Base-by-base conservation (phyloP, 2,113 vertebrate species). In the Prionailurus viverrinus region DNA sequence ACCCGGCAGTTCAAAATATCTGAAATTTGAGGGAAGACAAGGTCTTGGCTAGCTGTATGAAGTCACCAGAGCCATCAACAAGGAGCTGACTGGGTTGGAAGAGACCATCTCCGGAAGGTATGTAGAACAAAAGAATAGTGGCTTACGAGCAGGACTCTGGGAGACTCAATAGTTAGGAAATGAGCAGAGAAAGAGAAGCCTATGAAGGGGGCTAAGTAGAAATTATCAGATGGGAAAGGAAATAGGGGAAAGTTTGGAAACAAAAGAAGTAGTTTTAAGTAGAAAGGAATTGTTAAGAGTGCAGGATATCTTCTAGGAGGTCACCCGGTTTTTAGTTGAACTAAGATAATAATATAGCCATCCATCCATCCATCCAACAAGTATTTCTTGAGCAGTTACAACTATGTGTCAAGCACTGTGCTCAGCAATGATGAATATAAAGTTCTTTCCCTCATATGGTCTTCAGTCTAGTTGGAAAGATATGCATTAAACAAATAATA, bases 261-360 rank as follows among this genome's bases (percentile, higher is more conserved):
- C 53, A 23, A 69, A 21, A 36, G 19, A 19, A 41, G 1, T 16
- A 78, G 14, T 69, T 94, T 71, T 63, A 80, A 66, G 41, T 89
- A 78, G 7, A 29, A 76, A 80, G 45, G 84, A n/a, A 84, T 18
- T 74, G 11, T 76, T 76, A 90, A 96, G 18, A 39, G 69, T 90
- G 18, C 39, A 73, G 53, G 36, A n/a, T 69, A 78, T 61, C 7
- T 69, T 84, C 48, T 55, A 74, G 51, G 16, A 94, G 4, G 33
- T 89, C 58, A 81, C 14, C 58, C 25, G 89, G 53, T 85, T 95
- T 89, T 33, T 95, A n/a, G n/a, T 41, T 73, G 31, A 90, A 95
- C 66, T 51, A 81, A 93, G 21, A 81, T 51, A 89, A 76, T 36
- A n/a, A 74, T 78, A 53, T 23, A 76, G 48, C 45, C 74, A 69